A percentile compares a stretch with the other conserved stretches of the same genome.
Conservation (phyloP, 2,797 vertebrate species). For the Catostomus latipinnis region DNA sequence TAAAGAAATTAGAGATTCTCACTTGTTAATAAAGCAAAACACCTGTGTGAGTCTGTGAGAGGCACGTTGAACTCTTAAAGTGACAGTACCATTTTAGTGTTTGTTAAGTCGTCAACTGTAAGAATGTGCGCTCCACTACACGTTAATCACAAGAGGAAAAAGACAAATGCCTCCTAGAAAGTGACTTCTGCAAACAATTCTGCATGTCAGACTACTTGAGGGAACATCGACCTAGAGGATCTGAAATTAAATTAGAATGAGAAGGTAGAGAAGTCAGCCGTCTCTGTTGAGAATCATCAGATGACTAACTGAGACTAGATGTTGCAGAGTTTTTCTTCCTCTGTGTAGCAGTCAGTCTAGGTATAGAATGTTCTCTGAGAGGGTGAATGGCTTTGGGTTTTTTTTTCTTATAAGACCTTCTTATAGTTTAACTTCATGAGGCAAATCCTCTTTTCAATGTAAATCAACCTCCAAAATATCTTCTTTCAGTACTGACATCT, state of each 20-base stretch:
- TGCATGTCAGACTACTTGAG: background rate
- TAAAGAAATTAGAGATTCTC: no score
- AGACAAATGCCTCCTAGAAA: slow-evolving; percentile 7
- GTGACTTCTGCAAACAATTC: slow-evolving; percentile 13
- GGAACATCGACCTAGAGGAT: background rate
- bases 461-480: slow-evolving; percentile 1
- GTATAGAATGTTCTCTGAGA: slow-evolving; percentile 21
- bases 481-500: background rate
- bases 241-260: slow-evolving; percentile 26
- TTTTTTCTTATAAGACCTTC: background rate
- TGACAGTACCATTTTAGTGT: no score
- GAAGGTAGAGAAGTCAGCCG: background rate
- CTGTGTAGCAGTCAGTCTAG: background rate
- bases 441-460: background rate
- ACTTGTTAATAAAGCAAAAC: no score
- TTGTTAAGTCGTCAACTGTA: background rate
- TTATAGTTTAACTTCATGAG: background rate
- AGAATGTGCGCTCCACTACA: background rate
- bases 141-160: slow-evolving; percentile 24
- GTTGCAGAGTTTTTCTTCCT: slow-evolving; percentile 14
- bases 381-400: background rate
- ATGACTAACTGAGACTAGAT: background rate
- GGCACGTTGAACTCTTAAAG: no score
- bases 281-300: background rate
- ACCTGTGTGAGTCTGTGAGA: no score